A percentile compares a stretch with the other conserved stretches of the same genome.
phyloP scores from a whole-genome alignment of 1,140 invertebrate genomes.

The Aleiodes sp. region DNA sequence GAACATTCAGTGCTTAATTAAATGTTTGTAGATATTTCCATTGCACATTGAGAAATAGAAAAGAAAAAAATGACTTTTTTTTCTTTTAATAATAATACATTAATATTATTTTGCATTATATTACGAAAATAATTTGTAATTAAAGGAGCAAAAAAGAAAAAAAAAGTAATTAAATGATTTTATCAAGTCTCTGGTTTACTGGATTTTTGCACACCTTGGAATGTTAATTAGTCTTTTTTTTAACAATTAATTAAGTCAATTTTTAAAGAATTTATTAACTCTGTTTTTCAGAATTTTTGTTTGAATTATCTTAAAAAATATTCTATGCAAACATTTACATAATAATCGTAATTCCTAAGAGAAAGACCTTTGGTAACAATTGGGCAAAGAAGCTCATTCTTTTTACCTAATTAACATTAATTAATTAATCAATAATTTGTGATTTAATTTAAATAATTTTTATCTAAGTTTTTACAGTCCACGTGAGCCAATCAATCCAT shows the following conservation, averaged over 20 bases:
- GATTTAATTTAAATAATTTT: neutral
- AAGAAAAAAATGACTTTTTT: no score
- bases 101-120: no score
- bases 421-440: neutral
- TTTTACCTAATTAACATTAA: neutral
- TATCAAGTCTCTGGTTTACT: neutral
- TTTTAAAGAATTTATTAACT: neutral
- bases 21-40: neutral
- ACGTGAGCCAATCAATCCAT: neutral
- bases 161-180: neutral
- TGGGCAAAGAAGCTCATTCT: neutral
- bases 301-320: neutral
- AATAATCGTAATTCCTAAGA: neutral
- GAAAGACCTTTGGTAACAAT: conserved; percentile 2
- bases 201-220: neutral
- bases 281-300: neutral
- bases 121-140: no score
- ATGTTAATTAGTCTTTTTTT: neutral
- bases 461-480: neutral
- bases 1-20: conserved; percentile 12
- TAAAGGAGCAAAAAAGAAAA: no score
- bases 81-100: no score
- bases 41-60: conserved; percentile 3
- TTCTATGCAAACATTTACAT: neutral
- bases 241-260: no score